These are phyloP conservation scores for Acleris sparsana DNA, from an alignment of 2,888 invertebrate genomes.

Conservation along the genomic window DNA sequence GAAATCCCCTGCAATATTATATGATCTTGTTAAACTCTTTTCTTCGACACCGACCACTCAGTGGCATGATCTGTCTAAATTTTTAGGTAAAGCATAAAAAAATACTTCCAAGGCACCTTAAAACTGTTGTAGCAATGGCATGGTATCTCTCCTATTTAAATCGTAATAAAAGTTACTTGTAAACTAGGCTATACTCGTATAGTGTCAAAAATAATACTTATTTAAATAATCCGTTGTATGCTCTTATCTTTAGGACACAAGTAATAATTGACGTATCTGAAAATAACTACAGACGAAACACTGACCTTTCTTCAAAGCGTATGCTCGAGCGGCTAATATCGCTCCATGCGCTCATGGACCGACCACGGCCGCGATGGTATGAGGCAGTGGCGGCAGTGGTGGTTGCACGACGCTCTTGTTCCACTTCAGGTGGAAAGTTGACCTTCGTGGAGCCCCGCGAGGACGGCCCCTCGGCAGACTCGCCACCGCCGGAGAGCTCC, in stretches of 20 bases:
- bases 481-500: conserved; percentile 73
- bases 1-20: conserved; percentile 38
- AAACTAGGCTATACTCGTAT: not conserved
- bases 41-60: conserved; percentile 33
- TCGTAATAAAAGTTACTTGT: conserved; percentile 1
- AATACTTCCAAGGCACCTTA: conserved; percentile 40
- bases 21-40: conserved; percentile 24
- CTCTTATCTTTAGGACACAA: not conserved
- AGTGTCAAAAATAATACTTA: not conserved
- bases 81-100: conserved; percentile 40
- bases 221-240: not conserved
- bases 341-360: conserved; percentile 95
- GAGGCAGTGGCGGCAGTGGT: conserved; percentile 64
- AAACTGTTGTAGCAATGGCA: conserved; percentile 48
- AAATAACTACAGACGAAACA: conserved; percentile 32
- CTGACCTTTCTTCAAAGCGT: conserved; percentile 90
- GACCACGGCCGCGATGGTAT: conserved; percentile 83
- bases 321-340: conserved; percentile 93
- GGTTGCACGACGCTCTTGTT: conserved; percentile 76
- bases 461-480: conserved; percentile 72
- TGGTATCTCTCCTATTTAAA: conserved; percentile 43
- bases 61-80: conserved; percentile 29
- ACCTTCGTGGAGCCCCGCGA: conserved; percentile 84
- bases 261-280: too few relatives aligned
- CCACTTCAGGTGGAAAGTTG: conserved; percentile 85